Evolutionary conservation across 2,797 vertebrate genomes (phyloP).

Genomic region (Kryptopterus vitreolus): DNA sequence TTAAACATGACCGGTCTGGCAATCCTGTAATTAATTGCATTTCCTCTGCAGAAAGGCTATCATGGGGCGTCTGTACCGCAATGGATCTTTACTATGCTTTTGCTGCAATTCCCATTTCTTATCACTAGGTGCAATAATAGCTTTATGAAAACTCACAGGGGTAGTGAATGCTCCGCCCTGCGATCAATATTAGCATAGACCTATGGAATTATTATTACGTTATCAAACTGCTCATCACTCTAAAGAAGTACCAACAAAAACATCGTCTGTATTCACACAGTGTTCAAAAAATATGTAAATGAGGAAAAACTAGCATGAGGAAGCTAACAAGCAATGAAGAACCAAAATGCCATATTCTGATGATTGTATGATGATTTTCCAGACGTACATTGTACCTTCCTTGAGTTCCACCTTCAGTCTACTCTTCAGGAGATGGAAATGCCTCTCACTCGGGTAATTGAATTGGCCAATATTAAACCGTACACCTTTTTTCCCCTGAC

Average conservation of each 20-base stretch:
- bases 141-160: background rate
- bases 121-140: background rate
- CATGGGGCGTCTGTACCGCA: background rate
- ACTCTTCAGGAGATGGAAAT: background rate
- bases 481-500: background rate
- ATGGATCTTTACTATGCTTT: background rate
- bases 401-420: background rate
- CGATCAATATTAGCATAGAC: background rate
- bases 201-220: too few species aligned
- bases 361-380: background rate
- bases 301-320: background rate
- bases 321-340: background rate
- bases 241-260: too few species aligned
- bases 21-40: background rate
- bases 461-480: background rate
- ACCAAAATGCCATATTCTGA: background rate
- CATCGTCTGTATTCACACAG: background rate
- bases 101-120: background rate
- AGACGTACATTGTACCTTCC: background rate
- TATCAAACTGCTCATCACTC: background rate
- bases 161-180: background rate
- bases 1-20: background rate
- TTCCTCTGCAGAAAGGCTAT: background rate
- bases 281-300: background rate
- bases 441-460: background rate